These are phyloP conservation scores for Cyaniris semiargus DNA, from an alignment of 2,888 invertebrate species.

Conservation along the genomic window DNA sequence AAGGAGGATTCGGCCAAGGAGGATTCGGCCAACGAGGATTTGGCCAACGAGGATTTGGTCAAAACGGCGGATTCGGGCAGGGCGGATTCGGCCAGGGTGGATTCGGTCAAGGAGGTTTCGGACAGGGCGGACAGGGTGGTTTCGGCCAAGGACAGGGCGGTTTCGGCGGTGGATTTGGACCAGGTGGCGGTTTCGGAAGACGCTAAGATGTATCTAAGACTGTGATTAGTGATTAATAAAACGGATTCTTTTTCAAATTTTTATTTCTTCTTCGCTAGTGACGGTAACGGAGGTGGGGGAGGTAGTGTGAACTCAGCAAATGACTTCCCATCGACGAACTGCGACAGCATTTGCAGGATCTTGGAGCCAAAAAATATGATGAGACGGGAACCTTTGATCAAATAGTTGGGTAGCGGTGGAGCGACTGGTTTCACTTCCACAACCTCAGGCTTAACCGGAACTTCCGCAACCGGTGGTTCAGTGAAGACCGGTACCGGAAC, in stretches of 20 bases:
- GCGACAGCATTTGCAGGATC: conserved; percentile 58
- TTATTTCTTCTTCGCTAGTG: conserved; percentile 20
- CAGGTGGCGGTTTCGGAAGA: neutral
- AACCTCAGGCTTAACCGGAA: conserved; percentile 4
- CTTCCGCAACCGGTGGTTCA: conserved; percentile 13
- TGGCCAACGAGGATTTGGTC: conserved; percentile 35
- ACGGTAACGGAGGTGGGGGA: conserved; percentile 35
- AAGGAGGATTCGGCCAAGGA: neutral
- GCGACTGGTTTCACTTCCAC: conserved; percentile 23
- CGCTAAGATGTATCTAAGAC: neutral
- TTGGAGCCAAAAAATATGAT: conserved; percentile 62
- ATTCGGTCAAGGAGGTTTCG: conserved; percentile 30
- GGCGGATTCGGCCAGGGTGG: conserved; percentile 38
- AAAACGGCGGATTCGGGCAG: conserved; percentile 37
- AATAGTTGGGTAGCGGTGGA: conserved; percentile 41
- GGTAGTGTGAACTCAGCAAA: conserved; percentile 53
- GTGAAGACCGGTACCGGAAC: conserved; percentile 21
- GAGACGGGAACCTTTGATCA: conserved; percentile 52
- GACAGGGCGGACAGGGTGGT: conserved; percentile 33
- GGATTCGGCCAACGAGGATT: conserved; percentile 35
- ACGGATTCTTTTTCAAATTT: neutral
- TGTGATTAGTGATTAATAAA: neutral
- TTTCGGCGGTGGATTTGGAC: conserved; percentile 33
- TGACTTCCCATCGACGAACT: conserved; percentile 55
- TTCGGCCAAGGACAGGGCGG: conserved; percentile 39